Percentiles rank a stretch among this genome's conserved stretches.
Conservation (phyloP, 2,797 vertebrate genomes). For the Pristis pectinata region DNA sequence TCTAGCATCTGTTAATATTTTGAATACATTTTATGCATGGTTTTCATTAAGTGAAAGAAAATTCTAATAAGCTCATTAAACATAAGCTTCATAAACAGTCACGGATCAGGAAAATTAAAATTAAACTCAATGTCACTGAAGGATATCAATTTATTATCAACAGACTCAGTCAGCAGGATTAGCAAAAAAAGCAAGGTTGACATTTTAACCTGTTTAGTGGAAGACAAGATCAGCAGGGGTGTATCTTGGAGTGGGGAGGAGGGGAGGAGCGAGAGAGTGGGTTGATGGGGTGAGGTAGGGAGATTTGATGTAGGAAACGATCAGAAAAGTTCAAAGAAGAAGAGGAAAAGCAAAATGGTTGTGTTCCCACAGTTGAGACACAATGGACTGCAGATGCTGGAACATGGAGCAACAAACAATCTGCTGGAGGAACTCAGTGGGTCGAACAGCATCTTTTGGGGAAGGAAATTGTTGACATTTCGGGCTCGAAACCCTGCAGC, state of each 20-base stretch:
- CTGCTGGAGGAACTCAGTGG: no score
- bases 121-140: not conserved
- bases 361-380: not conserved
- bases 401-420: no score
- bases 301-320: not conserved
- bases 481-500: no score
- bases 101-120: not conserved
- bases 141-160: constrained; percentile 16
- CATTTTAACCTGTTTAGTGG: not conserved
- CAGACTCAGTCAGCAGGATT: not conserved
- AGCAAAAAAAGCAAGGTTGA: not conserved
- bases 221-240: not conserved
- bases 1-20: not conserved
- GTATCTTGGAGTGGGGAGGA: not conserved
- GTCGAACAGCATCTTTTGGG: no score
- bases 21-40: not conserved
- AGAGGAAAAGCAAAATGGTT: not conserved
- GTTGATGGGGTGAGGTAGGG: no score
- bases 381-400: no score
- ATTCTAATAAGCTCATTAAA: not conserved
- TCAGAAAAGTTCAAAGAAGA: not conserved
- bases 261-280: not conserved
- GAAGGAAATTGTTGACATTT: no score
- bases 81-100: not conserved
- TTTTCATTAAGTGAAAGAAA: not conserved